A percentile compares a stretch with the other conserved stretches of the same genome.
Conservation (phyloP, 2,113 vertebrate genomes). For the Rattus rattus region DNA sequence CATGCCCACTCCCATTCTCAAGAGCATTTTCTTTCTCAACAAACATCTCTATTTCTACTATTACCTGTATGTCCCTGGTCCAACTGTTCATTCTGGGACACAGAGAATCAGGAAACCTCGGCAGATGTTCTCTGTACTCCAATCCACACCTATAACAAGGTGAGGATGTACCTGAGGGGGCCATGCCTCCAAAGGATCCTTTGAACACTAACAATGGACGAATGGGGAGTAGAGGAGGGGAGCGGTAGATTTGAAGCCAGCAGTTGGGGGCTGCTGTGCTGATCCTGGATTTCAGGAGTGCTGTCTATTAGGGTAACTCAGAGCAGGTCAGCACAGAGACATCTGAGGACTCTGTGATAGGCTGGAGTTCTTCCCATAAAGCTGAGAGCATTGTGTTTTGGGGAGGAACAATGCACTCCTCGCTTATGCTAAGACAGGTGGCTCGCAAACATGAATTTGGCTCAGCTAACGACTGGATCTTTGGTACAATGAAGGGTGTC, state of each 20-base stretch:
- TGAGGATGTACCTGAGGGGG: not conserved
- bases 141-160: not conserved
- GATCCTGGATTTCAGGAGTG: not conserved
- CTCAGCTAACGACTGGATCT: not conserved
- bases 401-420: not conserved
- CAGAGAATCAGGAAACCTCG: not conserved
- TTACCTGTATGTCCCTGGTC: not conserved
- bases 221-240: not conserved
- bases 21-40: not conserved
- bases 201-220: not conserved
- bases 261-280: not conserved
- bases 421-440: not conserved
- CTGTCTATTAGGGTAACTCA: no score
- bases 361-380: not conserved
- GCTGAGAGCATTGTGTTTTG: not conserved
- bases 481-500: not conserved
- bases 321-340: no score
- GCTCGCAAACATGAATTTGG: rapidly evolving
- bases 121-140: no score
- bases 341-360: not conserved
- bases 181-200: not conserved
- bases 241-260: not conserved
- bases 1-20: not conserved
- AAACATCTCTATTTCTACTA: not conserved
- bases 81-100: not conserved